Conservation (phyloP, 2,888 invertebrate species). For the Exephanes ischioxanthus region DNA sequence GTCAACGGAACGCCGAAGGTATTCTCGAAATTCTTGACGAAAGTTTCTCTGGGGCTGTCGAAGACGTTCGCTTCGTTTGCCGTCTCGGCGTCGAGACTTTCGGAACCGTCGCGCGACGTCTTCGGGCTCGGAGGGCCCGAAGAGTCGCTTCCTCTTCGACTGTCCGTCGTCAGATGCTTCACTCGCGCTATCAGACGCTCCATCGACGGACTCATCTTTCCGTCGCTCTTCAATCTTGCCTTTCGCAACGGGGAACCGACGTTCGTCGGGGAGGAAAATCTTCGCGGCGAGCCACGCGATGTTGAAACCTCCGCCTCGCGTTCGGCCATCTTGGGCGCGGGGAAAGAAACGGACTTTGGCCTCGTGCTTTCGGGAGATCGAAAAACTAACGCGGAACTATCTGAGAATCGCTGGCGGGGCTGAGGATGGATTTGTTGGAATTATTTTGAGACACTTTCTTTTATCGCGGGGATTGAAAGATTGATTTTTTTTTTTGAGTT, state of each 20-base stretch:
- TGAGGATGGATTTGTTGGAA: neutral
- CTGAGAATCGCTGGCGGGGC: neutral
- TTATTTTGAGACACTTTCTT: neutral
- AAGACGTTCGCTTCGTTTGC: neutral
- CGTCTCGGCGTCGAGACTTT: neutral
- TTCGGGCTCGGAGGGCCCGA: neutral
- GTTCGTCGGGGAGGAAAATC: neutral
- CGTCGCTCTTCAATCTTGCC: conserved; percentile 18
- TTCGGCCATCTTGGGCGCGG: conserved; percentile 22
- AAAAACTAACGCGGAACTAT: neutral
- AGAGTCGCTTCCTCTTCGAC: neutral
- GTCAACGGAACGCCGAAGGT: neutral
- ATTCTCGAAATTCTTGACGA: conserved; percentile 5
- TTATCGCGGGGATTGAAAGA: neutral
- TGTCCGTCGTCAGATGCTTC: conserved; percentile 23
- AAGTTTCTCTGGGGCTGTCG: neutral
- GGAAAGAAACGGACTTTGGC: neutral
- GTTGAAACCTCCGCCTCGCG: neutral
- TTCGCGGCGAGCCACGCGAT: neutral
- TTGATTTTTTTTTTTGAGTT: neutral
- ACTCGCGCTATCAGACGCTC: conserved; percentile 62
- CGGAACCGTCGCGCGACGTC: neutral
- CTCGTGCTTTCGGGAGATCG: neutral
- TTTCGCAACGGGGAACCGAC: conserved; percentile 8
- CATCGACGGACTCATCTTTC: conserved; percentile 65